A percentile compares a stretch with the other conserved stretches of the same genome.
Conservation (phyloP, 1,140 invertebrate species). For the Schlechtendalia chinensis region DNA sequence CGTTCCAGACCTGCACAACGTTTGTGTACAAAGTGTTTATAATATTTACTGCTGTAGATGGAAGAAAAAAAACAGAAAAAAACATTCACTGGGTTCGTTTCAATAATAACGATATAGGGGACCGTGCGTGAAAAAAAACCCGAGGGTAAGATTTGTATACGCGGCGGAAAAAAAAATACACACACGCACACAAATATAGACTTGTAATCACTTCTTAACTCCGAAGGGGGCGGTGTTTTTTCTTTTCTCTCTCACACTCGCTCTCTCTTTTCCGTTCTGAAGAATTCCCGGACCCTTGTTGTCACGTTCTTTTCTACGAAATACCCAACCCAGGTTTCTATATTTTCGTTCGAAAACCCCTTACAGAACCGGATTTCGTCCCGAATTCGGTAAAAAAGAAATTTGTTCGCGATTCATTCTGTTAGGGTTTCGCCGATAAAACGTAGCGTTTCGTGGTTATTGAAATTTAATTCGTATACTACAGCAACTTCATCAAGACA, state of each 20-base stretch:
- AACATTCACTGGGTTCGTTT: not conserved
- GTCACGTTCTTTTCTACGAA: slow-evolving; percentile 14
- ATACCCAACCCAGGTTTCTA: not conserved
- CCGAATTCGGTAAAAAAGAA: not conserved
- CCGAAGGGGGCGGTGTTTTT: slow-evolving; percentile 24
- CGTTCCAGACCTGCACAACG: not conserved
- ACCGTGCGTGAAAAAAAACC: slow-evolving; percentile 3
- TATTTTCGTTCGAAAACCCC: not conserved
- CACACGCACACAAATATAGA: slow-evolving; percentile 5
- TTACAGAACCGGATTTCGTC: not conserved
- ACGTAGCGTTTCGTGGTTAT: not conserved
- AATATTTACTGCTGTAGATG: not conserved
- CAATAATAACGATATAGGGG: slow-evolving; percentile 7
- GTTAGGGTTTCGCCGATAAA: not conserved
- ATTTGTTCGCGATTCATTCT: not conserved
- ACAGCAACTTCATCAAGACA: too few species aligned
- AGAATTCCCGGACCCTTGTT: slow-evolving; percentile 7
- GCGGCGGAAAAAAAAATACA: not conserved
- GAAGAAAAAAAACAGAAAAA: not conserved
- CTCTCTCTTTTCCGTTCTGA: not conserved
- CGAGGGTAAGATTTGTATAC: slow-evolving; percentile 1
- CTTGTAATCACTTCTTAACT: slow-evolving; percentile 4
- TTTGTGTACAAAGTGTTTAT: not conserved
- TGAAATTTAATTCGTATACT: not conserved
- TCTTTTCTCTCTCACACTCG: too few species aligned